phyloP scores from a whole-genome alignment of 2,797 vertebrate species.

The Melanotaenia boesemani region DNA sequence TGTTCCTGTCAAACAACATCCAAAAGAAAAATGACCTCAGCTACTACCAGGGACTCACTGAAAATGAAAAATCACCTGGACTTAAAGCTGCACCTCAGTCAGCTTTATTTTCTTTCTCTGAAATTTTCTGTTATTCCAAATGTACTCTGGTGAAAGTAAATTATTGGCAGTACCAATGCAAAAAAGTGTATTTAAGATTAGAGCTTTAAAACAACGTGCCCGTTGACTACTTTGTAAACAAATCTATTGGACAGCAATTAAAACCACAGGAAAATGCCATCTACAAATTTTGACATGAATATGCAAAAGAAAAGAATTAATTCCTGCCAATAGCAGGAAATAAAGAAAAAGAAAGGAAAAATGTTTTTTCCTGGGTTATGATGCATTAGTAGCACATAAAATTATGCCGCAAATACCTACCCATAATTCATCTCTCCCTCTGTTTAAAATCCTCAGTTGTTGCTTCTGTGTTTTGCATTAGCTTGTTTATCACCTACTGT shows the following conservation, averaged over 20 bases:
- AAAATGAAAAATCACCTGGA: constrained; percentile 14
- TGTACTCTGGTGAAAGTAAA: background rate
- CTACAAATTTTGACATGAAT: background rate
- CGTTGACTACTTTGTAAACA: background rate
- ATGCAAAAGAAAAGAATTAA: background rate
- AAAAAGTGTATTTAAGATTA: background rate
- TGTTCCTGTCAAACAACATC: constrained; percentile 55
- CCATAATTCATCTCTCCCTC: background rate
- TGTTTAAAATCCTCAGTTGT: background rate
- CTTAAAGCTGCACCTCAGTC: constrained; percentile 12
- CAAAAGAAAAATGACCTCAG: constrained; percentile 38
- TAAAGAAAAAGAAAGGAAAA: too few relatives aligned
- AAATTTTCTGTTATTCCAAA: constrained; percentile 12
- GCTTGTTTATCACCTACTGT: background rate
- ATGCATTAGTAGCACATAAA: background rate
- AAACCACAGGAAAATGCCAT: background rate
- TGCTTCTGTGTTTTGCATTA: background rate
- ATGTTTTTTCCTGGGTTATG: background rate
- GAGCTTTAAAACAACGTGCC: background rate
- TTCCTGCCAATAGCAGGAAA: background rate
- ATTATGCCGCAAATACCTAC: too few relatives aligned
- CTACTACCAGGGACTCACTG: constrained; percentile 15
- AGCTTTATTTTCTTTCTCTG: constrained; percentile 4
- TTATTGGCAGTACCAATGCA: constrained; percentile 4
- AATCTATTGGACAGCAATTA: background rate